Evolutionary conservation across 2,113 vertebrate species (phyloP), one percentile per base, ranked within the genome.

Genomic region (Nothoprocta pentlandii): DNA sequence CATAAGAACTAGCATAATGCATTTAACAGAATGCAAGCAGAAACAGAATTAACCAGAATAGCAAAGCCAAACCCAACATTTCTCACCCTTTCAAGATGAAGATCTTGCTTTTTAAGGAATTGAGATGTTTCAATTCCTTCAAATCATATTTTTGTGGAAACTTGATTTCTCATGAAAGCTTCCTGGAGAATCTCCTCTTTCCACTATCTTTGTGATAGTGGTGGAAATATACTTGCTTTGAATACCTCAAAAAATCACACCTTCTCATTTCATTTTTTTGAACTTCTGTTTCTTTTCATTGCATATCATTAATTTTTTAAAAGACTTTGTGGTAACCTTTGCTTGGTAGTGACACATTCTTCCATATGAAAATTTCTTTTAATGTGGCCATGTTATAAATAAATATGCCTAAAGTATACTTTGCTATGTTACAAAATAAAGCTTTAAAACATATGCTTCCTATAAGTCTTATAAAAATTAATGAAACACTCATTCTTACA

Each of bases 381-480:
- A 90, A 90, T 73, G n/a, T 59, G 74, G 75, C 59, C 53, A 20
- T 87, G 91, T 87, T 90, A 56, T 89, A 92, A 92, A 92, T 87
- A 93, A 93, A 93, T 88, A 89, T 30, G 61, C 86, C 92, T 68
- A 75, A 77, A 93, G 62, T 85, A 74, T 81, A 89, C 84, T 87
- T 81, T 36, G 39, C 80, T 83, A 62, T 46, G 77, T 66, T 78
- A 62, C 86, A 78, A 63, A 95, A 89, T 67, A 76, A 94, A 94
- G 34, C 73, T 91, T 92, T 73, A 84, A 81, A 67, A 86, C 67
- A 73, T 74, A 73, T 89, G 93, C 93, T 96, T 91, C 64, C 75
- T 89, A 94, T 96, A 96, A 92, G 32, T 71, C 84, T 90, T 89
- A 71, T 59, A 89, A 95, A 95, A 96, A 93, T 87, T 87, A 91